These are phyloP conservation scores for Oenanthe oenanthe DNA, from an alignment of 2,113 vertebrate species.

Conservation along the genomic window DNA sequence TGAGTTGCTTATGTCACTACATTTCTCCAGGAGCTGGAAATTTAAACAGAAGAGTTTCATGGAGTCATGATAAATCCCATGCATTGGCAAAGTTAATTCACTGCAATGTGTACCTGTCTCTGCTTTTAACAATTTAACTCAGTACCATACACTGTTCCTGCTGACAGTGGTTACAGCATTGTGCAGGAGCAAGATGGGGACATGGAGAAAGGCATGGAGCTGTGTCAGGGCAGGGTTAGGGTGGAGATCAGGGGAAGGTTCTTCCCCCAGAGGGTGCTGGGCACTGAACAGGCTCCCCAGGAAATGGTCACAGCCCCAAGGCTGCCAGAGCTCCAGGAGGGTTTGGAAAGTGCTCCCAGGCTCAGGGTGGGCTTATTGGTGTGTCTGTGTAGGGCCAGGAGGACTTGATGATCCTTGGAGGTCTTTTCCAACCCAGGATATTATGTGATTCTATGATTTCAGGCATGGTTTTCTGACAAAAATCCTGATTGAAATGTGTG, in stretches of 20 bases:
- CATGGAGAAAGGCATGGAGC: background rate
- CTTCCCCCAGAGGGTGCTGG: background rate
- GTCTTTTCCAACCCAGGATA: background rate
- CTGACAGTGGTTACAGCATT: background rate
- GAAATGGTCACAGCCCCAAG: background rate
- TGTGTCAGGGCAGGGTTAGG: background rate
- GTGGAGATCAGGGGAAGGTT: background rate
- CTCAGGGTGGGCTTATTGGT: background rate
- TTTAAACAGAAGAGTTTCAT: background rate
- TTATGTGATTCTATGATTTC: background rate
- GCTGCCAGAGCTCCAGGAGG: background rate
- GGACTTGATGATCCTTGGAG: background rate
- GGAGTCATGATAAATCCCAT: background rate
- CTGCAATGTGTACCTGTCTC: background rate
- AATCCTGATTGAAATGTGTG: rapidly evolving
- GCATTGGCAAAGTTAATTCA: background rate
- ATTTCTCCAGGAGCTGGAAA: background rate
- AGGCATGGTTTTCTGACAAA: background rate
- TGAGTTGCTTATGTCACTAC: background rate
- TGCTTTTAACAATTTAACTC: background rate
- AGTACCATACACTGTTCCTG: background rate
- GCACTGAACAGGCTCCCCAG: background rate
- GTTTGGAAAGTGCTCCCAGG: background rate
- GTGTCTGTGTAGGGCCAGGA: background rate
- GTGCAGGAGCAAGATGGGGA: background rate